These are phyloP conservation scores for Arenaria interpres DNA, from an alignment of 2,113 vertebrate species.

Conservation along the genomic window DNA sequence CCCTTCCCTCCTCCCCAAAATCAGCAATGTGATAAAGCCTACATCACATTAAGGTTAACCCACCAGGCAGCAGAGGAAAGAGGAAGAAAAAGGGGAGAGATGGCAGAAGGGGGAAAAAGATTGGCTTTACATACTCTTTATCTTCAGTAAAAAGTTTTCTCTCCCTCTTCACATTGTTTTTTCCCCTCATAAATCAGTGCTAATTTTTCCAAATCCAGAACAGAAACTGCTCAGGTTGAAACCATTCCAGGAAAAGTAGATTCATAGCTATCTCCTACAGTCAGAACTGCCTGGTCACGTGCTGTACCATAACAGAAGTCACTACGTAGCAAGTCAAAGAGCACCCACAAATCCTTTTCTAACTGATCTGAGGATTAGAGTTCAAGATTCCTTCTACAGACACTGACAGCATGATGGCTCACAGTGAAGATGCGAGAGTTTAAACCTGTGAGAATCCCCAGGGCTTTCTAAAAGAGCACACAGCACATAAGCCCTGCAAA, in stretches of 20 bases:
- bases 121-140: not conserved
- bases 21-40: not conserved
- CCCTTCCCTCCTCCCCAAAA: not conserved
- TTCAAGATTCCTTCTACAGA: not conserved
- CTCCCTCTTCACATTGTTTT: not conserved
- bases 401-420: not conserved
- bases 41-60: not conserved
- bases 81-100: not conserved
- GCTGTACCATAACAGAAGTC: fast-evolving
- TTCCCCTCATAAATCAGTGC: not conserved
- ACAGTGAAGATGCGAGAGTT: not conserved
- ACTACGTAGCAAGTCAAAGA: not conserved
- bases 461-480: not conserved
- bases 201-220: not conserved
- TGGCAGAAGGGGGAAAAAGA: not conserved
- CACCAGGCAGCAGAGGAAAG: not conserved
- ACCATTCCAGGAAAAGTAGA: not conserved
- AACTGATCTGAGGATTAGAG: not conserved
- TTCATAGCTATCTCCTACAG: not conserved
- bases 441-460: not conserved
- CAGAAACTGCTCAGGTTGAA: not conserved
- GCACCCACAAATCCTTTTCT: not conserved
- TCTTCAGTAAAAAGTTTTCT: not conserved
- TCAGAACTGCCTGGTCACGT: fast-evolving
- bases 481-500: not conserved